Percentiles rank a stretch among this genome's conserved stretches.
These are phyloP conservation scores for Nyctibius bracteatus DNA, from an alignment of 2,113 vertebrate species.

Conservation along the genomic window DNA sequence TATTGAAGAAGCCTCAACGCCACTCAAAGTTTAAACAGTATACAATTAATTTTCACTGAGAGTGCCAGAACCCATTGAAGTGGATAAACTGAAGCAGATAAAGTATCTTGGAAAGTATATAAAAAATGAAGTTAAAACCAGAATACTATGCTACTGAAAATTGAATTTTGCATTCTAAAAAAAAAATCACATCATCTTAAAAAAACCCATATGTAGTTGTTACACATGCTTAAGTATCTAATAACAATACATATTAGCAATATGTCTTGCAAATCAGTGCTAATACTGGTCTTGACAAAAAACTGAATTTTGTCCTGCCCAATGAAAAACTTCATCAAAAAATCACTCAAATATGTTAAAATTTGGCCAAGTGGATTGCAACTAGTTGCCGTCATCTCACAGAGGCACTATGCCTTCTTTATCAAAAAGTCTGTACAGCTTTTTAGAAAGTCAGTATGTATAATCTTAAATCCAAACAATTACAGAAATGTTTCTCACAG, in stretches of 20 bases:
- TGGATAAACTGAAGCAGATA: not conserved
- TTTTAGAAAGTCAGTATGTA: not conserved
- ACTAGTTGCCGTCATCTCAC: not conserved
- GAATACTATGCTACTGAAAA: not conserved
- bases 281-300: not conserved
- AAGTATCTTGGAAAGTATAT: not conserved
- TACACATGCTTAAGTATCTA: not conserved
- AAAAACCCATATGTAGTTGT: not conserved
- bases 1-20: not conserved
- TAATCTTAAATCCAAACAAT: constrained; percentile 15
- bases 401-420: not conserved
- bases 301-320: not conserved
- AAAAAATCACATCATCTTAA: not conserved
- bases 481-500: not conserved
- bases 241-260: not conserved
- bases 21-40: not conserved
- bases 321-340: not conserved
- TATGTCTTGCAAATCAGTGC: not conserved
- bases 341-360: not conserved
- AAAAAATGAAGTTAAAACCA: not conserved
- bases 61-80: not conserved
- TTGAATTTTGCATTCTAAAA: not conserved
- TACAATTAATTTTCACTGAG: not conserved
- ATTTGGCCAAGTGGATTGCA: not conserved
- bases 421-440: not conserved